These are phyloP conservation scores for Pseudonaja textilis DNA, from an alignment of 2,113 vertebrate species.

Conservation along the genomic window DNA sequence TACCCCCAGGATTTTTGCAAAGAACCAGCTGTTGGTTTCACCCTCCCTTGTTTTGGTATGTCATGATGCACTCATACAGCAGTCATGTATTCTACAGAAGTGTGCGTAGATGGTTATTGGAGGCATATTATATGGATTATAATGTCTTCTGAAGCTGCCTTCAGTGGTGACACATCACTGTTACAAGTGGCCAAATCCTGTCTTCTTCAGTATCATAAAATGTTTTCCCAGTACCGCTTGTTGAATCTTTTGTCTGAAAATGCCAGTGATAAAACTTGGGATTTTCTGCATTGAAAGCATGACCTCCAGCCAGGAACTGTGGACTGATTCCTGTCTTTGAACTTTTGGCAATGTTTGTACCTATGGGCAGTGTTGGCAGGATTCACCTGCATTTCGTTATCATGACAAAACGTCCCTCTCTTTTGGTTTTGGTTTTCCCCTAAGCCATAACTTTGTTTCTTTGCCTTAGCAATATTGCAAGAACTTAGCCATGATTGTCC, in stretches of 20 bases:
- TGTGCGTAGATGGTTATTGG: not conserved
- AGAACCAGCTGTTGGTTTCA: not conserved
- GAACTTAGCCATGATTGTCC: not conserved
- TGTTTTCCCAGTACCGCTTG: not conserved
- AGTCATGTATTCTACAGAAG: not conserved
- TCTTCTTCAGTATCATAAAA: not conserved
- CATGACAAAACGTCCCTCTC: constrained; percentile 49
- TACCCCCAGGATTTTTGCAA: not conserved
- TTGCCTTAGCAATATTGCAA: not conserved
- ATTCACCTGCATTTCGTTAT: constrained; percentile 49
- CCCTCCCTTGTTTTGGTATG: not conserved
- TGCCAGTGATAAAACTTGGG: too few relatives aligned
- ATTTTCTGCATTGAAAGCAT: not conserved
- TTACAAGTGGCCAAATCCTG: not conserved
- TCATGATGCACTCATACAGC: not conserved
- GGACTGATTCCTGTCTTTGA: not conserved
- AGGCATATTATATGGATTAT: not conserved
- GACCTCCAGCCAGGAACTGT: not conserved
- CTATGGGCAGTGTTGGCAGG: constrained; percentile 34
- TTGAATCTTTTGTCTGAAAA: not conserved
- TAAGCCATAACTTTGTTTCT: not conserved
- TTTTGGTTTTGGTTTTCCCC: not conserved
- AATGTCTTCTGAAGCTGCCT: not conserved
- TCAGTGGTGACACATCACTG: not conserved
- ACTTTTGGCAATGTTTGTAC: too few relatives aligned